Percentiles rank a stretch among this genome's conserved stretches.
phyloP scores from a whole-genome alignment of 30 jellyfish, hydroid and myxozoan genomes.

The Aurelia sp. region DNA sequence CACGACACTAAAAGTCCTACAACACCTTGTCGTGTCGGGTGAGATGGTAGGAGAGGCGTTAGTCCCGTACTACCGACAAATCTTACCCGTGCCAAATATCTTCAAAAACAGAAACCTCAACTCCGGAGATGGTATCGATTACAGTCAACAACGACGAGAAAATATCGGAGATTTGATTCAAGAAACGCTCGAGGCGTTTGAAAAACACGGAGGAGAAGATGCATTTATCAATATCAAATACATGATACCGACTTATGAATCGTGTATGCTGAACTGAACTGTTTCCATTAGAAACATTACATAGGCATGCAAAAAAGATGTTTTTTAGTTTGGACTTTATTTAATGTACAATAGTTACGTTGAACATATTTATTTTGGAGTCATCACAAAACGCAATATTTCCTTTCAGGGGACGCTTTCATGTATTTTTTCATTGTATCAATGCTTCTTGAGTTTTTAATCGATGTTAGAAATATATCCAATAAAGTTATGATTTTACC shows the following conservation, averaged over 20 bases:
- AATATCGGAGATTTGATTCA: constrained; percentile 94
- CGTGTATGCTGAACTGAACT: constrained; percentile 83
- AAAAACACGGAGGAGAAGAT: constrained; percentile 97
- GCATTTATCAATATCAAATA: constrained; percentile 96
- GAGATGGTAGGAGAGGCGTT: constrained; percentile 95
- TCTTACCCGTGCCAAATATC: constrained; percentile 86
- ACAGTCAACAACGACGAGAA: constrained; percentile 95
- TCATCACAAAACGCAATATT: too few relatives aligned
- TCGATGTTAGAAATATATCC: too few relatives aligned
- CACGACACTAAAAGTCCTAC: constrained; percentile 87
- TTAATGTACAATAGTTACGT: neutral
- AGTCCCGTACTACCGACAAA: constrained; percentile 97
- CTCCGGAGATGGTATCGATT: constrained; percentile 94
- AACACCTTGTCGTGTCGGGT: constrained; percentile 85
- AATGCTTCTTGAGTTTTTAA: too few relatives aligned
- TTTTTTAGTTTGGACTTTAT: constrained; percentile 1
- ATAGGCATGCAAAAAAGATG: neutral
- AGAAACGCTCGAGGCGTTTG: constrained; percentile 92
- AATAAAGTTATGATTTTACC: too few relatives aligned
- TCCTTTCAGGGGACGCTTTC: too few relatives aligned
- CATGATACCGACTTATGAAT: constrained; percentile 97
- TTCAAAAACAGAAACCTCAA: constrained; percentile 86
- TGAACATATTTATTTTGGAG: neutral
- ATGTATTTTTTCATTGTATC: too few relatives aligned
- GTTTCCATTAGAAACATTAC: neutral